Evolutionary conservation across 2,888 invertebrate genomes (phyloP).

Genomic region (Nephrotoma guestfalica): DNA sequence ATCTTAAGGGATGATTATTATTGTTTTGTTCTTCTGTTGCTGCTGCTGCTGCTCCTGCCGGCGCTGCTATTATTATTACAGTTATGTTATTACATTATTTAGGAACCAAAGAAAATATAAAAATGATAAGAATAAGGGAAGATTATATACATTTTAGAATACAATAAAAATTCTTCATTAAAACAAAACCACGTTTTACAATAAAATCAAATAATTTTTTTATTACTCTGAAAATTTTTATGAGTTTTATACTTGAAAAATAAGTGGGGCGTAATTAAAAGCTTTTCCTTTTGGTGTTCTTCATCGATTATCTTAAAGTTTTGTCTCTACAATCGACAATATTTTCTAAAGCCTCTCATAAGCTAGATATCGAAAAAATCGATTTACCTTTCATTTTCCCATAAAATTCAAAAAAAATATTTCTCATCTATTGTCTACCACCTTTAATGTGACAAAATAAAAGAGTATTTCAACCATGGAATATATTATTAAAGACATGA

Average conservation of each 20-base stretch:
- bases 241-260: background rate
- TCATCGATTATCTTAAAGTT: background rate
- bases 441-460: background rate
- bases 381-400: background rate
- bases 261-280: background rate
- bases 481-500: background rate
- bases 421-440: background rate
- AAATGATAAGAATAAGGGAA: background rate
- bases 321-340: background rate
- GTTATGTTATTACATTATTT: background rate
- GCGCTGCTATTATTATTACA: background rate
- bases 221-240: background rate
- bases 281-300: background rate
- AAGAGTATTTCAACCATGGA: background rate
- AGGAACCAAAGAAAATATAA: background rate
- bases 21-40: background rate
- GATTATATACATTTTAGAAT: background rate
- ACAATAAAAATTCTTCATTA: background rate
- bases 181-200: background rate
- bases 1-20: background rate
- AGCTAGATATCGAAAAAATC: background rate
- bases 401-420: background rate
- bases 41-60: background rate
- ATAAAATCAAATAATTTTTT: background rate
- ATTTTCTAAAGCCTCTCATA: background rate